These are phyloP conservation scores for Athene cunicularia DNA, from an alignment of 2,113 vertebrate genomes.

Conservation along the genomic window DNA sequence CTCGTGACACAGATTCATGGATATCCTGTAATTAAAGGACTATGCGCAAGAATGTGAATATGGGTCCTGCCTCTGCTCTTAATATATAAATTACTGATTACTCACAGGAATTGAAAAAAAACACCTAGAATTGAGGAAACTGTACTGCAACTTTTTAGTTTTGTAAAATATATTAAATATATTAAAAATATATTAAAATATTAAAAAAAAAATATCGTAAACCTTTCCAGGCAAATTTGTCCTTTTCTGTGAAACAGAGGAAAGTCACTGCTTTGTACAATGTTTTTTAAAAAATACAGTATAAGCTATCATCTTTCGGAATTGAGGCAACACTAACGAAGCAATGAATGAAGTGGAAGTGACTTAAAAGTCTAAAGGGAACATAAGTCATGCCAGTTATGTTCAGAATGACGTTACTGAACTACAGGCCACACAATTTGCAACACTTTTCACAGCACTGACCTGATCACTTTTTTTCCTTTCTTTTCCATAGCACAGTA, in stretches of 20 bases:
- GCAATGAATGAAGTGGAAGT: not conserved
- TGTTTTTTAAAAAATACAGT: not conserved
- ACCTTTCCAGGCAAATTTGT: not conserved
- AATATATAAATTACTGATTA: not conserved
- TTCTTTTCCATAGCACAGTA: not conserved
- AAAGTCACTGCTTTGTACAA: not conserved
- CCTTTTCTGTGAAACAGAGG: not conserved
- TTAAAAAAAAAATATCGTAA: not conserved
- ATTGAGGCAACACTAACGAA: not conserved
- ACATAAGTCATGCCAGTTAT: not conserved
- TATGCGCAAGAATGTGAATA: not conserved
- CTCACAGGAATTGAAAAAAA: not conserved
- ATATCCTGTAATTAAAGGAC: not conserved
- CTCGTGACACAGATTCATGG: not conserved
- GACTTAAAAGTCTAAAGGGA: not conserved
- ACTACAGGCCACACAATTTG: not conserved
- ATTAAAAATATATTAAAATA: not conserved
- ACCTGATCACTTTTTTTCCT: not conserved
- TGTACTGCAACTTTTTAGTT: not conserved
- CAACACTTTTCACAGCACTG: not conserved
- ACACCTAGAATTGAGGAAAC: not conserved
- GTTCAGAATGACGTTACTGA: not conserved
- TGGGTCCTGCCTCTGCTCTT: not conserved
- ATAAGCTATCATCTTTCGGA: not conserved
- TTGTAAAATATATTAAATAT: not conserved